Conservation (phyloP, 2,797 vertebrate genomes). For the Schizopygopsis pylzovi region DNA sequence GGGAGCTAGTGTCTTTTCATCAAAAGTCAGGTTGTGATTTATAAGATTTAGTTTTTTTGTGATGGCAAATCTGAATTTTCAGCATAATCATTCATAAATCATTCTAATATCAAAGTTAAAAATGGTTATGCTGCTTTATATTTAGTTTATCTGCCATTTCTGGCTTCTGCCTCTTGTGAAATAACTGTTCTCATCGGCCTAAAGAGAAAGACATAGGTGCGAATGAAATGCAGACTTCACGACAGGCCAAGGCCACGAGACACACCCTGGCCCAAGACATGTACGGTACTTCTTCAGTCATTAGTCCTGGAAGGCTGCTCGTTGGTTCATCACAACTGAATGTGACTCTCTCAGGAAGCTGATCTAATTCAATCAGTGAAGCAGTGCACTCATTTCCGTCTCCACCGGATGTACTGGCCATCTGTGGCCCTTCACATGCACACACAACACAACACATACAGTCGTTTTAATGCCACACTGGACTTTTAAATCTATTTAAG, state of each 20-base stretch:
- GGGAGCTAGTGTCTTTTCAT: background rate
- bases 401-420: background rate
- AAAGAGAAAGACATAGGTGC: conserved; percentile 27
- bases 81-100: background rate
- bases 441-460: background rate
- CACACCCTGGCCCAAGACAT: conserved; percentile 11
- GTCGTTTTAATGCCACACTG: background rate
- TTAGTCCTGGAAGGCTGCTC: background rate
- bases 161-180: background rate
- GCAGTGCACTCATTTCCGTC: background rate
- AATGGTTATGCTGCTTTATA: background rate
- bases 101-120: background rate
- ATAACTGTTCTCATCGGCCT: conserved; percentile 28
- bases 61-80: background rate
- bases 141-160: background rate
- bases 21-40: background rate
- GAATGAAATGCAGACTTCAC: conserved; percentile 55
- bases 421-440: background rate
- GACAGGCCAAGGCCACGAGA: background rate
- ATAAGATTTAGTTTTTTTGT: background rate
- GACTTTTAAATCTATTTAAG: background rate
- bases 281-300: background rate
- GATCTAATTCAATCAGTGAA: background rate
- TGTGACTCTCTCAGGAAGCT: background rate
- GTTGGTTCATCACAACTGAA: background rate